Evolutionary conservation across 2,888 invertebrate genomes (phyloP), one percentile per base, ranked within the genome.

Genomic region (Candidula unifasciata): DNA sequence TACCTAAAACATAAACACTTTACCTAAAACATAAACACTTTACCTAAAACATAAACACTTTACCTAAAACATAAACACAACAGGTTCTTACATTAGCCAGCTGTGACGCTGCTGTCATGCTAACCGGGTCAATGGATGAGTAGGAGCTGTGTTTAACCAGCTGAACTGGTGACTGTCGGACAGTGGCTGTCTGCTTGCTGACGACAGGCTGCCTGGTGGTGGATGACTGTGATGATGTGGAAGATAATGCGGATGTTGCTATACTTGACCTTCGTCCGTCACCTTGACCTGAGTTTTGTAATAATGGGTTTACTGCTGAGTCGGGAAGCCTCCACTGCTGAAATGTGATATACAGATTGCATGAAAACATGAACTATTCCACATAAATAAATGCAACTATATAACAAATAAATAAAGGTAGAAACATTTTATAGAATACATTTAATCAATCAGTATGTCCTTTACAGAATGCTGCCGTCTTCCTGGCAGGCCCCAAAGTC

Each of bases 131-230:
- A 27, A 27, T 78, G 44, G 60, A 35, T 30, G 83, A 35, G n/a
- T 66, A 33, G 0, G 83, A 83, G 13, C 78, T 83, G 35, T 83
- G 83, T 3, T 35, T 57, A 30, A 35, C 27, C n/a, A 83, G 35
- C 18, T 44, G 79, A 44, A 24, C 79, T 44, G 79, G 66, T 79
- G 79, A 68, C 66, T 71, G 80, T 57, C 71, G 54, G 18, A 24
- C 3, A 64, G 3, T 52, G 52, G 80, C 5, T 57, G 57, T 18
- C 16, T 80, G 80, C 35, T 71, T 80, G 33, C 8, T 71, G n/a
- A 24, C n/a, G 33, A n/a, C 13, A 5, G 66, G 27, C 44, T 79
- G 79, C 52, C 66, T 79, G 6, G 37, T 13, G 33, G 68, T 27
- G 66, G 80, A 21, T 78, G 60, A n/a, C 30, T 8, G 16, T 37